Evolutionary conservation across 2,888 invertebrate species (phyloP).

Genomic region (Agonopterix alstromeriana): DNA sequence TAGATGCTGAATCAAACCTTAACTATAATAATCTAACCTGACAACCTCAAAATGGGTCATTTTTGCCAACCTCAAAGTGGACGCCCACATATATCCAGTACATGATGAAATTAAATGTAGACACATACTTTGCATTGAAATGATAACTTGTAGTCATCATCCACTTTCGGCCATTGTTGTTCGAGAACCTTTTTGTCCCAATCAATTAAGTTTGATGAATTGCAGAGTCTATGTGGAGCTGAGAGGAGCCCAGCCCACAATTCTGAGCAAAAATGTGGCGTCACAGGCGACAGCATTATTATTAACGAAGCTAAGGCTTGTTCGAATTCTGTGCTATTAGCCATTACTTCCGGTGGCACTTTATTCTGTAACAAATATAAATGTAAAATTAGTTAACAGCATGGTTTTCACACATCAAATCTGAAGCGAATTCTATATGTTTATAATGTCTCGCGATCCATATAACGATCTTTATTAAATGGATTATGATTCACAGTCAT

Average conservation of each 20-base stretch:
- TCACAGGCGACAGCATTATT: conserved; percentile 91
- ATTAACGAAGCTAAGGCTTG: conserved; percentile 86
- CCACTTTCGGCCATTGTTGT: conserved; percentile 87
- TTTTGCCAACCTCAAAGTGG: too few relatives aligned
- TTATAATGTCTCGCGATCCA: too few relatives aligned
- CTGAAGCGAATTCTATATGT: too few relatives aligned
- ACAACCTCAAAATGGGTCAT: too few relatives aligned
- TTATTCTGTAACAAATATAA: conserved; percentile 68
- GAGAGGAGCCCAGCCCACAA: conserved; percentile 88
- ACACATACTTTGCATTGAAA: conserved; percentile 79
- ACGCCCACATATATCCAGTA: too few relatives aligned
- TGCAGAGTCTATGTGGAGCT: conserved; percentile 77
- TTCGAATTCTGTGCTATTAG: conserved; percentile 84
- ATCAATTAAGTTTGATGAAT: conserved; percentile 64
- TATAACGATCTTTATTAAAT: too few relatives aligned
- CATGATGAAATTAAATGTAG: not conserved
- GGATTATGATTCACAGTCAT: too few relatives aligned
- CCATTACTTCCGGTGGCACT: conserved; percentile 77
- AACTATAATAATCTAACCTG: too few relatives aligned
- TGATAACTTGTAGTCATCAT: conserved; percentile 81
- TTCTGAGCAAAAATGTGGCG: conserved; percentile 94
- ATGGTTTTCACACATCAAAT: not conserved
- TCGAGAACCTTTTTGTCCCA: conserved; percentile 84
- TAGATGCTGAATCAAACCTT: too few relatives aligned
- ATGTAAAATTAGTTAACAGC: not conserved